Base-by-base conservation (phyloP, 1,140 invertebrate species). In the Drosophila eugracilis region DNA sequence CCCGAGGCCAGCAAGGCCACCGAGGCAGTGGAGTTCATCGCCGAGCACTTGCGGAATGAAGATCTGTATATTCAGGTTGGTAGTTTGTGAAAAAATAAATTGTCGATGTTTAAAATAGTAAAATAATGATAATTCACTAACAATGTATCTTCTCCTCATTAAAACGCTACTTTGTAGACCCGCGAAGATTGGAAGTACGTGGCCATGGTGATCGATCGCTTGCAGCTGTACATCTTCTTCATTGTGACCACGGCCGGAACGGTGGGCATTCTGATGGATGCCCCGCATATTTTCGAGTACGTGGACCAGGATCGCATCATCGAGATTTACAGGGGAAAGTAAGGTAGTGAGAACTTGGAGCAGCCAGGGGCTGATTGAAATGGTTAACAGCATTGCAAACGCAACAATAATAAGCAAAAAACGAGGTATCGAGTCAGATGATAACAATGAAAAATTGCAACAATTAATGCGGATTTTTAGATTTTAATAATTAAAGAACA, bases 161-260 rank as follows among this genome's bases (percentile, higher is more conserved):
- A 12, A 3, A 9, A 4, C n/a, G n/a, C n/a, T n/a, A 12, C 0
- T 14, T 17, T 94, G 3, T 92, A 99, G 98, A 98, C 98, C 57
- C 95, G 98, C 59, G 98, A 99, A 92, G 99, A 99, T 93, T 99
- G 99, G 99, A 99, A 99, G 91, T 99, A 99, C 92, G 98, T 99
- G 5, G 98, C 98, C 28, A 99, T 99, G 97, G 98, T 99, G 26
- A 98, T 99, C 78, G 99, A 99, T 94, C 95, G 99, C 79, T 93
- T 99, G 45, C 97, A 99, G 91, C 94, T 99, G 57, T 98, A 98
- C 91, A 96, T 99, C 78, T 99, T 99, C 93, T 98, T 99, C 92
- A 94, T 98, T 42, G 98, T 99, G 7, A 99, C 99, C 21, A 96
- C 97, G n/a, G 96, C 96, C 9, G 96, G 96, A 9, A 99, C 98